A percentile compares a stretch with the other conserved stretches of the same genome.
phyloP scores from a whole-genome alignment of 2,113 vertebrate species.

The Lipophrys pholis region DNA sequence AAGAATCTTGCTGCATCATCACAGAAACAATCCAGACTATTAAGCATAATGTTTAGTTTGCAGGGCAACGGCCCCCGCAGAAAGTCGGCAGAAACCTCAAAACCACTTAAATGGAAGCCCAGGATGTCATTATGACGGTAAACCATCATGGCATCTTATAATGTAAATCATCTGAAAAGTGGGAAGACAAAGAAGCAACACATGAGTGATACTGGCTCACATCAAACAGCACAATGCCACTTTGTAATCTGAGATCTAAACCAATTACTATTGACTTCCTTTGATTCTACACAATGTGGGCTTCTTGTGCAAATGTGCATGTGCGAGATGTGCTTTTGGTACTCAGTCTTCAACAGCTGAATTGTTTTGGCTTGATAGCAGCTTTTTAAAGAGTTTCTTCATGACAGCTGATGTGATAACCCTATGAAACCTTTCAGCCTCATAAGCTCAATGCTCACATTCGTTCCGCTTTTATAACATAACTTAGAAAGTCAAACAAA shows the following conservation, averaged over 20 bases:
- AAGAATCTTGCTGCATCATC: constrained; percentile 44
- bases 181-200: constrained; percentile 41
- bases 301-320: constrained; percentile 1
- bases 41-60: constrained; percentile 54
- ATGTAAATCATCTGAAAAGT: constrained; percentile 63
- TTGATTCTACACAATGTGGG: constrained; percentile 25
- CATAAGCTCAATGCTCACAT: too few relatives aligned
- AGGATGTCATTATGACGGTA: constrained; percentile 60
- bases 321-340: not conserved
- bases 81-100: constrained; percentile 39
- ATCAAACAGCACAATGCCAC: constrained; percentile 40
- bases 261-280: constrained; percentile 54
- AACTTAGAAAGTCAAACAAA: too few relatives aligned
- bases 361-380: not conserved
- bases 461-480: too few relatives aligned
- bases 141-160: constrained; percentile 56
- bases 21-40: constrained; percentile 43
- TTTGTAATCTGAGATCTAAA: constrained; percentile 60
- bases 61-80: constrained; percentile 15
- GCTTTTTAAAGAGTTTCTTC: not conserved
- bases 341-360: constrained; percentile 2
- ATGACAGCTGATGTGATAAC: constrained; percentile 1
- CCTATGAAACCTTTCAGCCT: too few relatives aligned
- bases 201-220: constrained; percentile 38
- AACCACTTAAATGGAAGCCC: constrained; percentile 54